phyloP scores from a whole-genome alignment of 2,888 invertebrate species.

The Heliconius cydno region DNA sequence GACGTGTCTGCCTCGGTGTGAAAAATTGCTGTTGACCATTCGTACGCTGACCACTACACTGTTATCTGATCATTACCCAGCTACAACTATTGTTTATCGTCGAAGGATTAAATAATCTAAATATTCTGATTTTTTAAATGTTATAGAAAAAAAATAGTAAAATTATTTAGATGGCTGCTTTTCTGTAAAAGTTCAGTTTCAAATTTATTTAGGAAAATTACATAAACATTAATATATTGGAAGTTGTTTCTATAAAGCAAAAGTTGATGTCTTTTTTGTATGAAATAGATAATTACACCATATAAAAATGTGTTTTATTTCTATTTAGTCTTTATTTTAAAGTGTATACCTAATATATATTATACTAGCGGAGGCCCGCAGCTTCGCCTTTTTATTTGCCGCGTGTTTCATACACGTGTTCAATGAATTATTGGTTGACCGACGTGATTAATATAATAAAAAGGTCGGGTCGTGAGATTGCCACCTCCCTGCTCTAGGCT shows the following conservation, averaged over 20 bases:
- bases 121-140: not conserved
- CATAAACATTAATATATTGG: not conserved
- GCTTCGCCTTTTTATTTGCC: too few species aligned
- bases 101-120: slow-evolving; percentile 23
- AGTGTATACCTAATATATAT: not conserved
- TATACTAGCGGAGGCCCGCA: not conserved
- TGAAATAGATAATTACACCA: not conserved
- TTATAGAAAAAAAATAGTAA: not conserved
- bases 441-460: too few species aligned
- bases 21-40: slow-evolving; percentile 59
- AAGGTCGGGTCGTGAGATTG: too few species aligned
- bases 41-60: slow-evolving; percentile 53
- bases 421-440: too few species aligned
- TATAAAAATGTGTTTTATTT: not conserved
- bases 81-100: slow-evolving; percentile 53
- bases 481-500: too few species aligned
- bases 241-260: not conserved
- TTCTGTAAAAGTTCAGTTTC: not conserved
- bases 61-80: slow-evolving; percentile 48
- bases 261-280: not conserved
- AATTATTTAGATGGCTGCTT: not conserved
- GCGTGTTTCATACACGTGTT: too few species aligned
- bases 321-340: not conserved
- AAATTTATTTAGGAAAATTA: too few species aligned
- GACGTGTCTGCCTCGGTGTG: slow-evolving; percentile 58